Conservation (phyloP, 1,140 invertebrate species). For the Bactericera cockerelli region DNA sequence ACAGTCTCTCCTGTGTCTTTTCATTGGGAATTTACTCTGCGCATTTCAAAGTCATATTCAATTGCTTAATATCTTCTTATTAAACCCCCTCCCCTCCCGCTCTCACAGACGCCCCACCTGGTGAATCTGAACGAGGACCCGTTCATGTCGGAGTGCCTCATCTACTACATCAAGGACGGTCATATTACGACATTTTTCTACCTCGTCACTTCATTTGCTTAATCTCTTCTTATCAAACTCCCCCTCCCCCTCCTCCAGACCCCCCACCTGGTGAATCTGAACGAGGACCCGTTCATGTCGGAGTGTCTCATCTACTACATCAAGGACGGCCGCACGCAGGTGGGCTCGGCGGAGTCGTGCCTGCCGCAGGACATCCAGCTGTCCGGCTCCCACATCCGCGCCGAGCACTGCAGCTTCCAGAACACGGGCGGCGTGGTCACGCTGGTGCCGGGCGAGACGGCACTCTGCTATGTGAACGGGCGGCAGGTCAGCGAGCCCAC, state of each 20-base stretch:
- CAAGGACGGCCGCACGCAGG: slow-evolving; percentile 85
- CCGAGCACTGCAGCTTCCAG: slow-evolving; percentile 91
- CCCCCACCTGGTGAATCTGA: slow-evolving; percentile 94
- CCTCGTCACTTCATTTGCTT: too few relatives aligned
- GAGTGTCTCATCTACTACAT: slow-evolving; percentile 99
- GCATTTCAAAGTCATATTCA: too few relatives aligned
- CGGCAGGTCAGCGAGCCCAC: slow-evolving; percentile 69
- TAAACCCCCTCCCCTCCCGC: too few relatives aligned
- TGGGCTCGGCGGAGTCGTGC: slow-evolving; percentile 80
- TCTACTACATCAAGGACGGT: slow-evolving; percentile 99
- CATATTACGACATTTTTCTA: too few relatives aligned
- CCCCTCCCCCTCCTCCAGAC: slow-evolving; percentile 37
- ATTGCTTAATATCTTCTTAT: too few relatives aligned
- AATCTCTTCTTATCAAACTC: too few relatives aligned
- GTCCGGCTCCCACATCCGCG: slow-evolving; percentile 79
- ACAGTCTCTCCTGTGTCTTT: too few relatives aligned
- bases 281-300: slow-evolving; percentile 97
- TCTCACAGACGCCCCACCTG: slow-evolving; percentile 71
- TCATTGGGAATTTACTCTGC: too few relatives aligned
- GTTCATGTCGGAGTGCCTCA: slow-evolving; percentile 92
- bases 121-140: slow-evolving; percentile 99
- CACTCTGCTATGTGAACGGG: slow-evolving; percentile 92
- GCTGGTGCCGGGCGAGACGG: slow-evolving; percentile 65
- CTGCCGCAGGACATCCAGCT: slow-evolving; percentile 87
- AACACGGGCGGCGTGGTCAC: slow-evolving; percentile 78